Base-by-base conservation (phyloP, 2,888 invertebrate species). In the Patella depressa region DNA sequence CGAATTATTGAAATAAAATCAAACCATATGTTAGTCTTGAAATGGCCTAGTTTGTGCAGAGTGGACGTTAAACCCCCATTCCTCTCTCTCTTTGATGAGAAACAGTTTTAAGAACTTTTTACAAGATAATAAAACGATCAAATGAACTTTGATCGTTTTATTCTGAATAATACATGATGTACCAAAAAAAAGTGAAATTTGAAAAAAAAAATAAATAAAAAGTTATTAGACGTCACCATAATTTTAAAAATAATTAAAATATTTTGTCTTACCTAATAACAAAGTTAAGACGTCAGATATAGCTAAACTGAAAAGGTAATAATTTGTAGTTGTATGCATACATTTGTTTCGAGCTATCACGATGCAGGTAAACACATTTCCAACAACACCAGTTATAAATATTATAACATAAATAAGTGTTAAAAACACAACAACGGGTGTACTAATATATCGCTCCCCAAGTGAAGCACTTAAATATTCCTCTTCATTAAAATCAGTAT, bases 231-330 rank as follows among this genome's bases (percentile, higher is more conserved):
- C 7, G 9, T 45, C 7, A 45, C 9, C 7, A 45, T 45, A 45
- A 45, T 45, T 45, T 1, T 45, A 45, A 59, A 59, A 19, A 19
- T 5, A 45, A 0, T 72, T 72, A 72, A 72, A 15, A 72, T 34
- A 19, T 17, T 53, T n/a, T 2, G 15, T 65, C 72, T 55, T 73
- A 78, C 96, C 96, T 82, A 95, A 94, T 0, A 96, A 91, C 19
- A 96, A 92, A 17, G 96, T 92, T 24, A 96, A 92, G 71, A 96
- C 93, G 90, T 96, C 96, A 4, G 96, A 96, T 81, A 96, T 92
- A 19, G 97, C 96, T 92, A 97, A 92, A 89, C 95, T 96, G 92
- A 96, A 96, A 71, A 97, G 93, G 89, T 96, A 97, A 89, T 96
- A 96, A 89, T 97, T 96, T 4, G 81, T 83, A 9, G 80, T 77